Evolutionary conservation across 2,888 invertebrate species (phyloP).

Genomic region (Platycheirus rosarum): DNA sequence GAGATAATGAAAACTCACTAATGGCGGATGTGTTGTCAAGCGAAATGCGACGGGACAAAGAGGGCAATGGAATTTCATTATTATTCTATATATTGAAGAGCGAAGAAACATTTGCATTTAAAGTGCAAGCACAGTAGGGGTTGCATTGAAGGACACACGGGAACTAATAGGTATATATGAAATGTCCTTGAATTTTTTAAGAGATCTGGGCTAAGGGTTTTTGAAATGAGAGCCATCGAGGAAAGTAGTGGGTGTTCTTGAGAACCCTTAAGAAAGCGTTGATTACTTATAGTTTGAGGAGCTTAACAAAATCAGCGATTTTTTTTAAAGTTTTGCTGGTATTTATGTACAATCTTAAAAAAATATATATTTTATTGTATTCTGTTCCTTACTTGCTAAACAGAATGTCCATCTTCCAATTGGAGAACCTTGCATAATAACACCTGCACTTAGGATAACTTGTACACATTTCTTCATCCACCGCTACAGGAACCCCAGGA

Average conservation of each 20-base stretch:
- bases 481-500: not conserved
- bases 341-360: too few relatives aligned
- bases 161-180: not conserved
- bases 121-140: conserved; percentile 16
- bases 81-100: conserved; percentile 32
- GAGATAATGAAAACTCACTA: conserved; percentile 69
- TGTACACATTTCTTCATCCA: conserved; percentile 27
- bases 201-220: not conserved
- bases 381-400: conserved; percentile 1
- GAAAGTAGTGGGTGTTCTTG: too few relatives aligned
- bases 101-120: conserved; percentile 45
- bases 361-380: too few relatives aligned
- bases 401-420: conserved; percentile 13
- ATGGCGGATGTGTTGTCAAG: conserved; percentile 63
- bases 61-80: conserved; percentile 60
- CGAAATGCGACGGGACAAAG: conserved; percentile 57
- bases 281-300: too few relatives aligned
- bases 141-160: not conserved
- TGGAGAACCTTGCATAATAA: conserved; percentile 34
- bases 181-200: not conserved
- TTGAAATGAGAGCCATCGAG: too few relatives aligned
- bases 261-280: too few relatives aligned
- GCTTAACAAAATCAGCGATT: too few relatives aligned
- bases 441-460: conserved; percentile 41
- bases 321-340: too few relatives aligned